Conservation (phyloP, 2,888 invertebrate genomes). For the Auanema freiburgensis region DNA sequence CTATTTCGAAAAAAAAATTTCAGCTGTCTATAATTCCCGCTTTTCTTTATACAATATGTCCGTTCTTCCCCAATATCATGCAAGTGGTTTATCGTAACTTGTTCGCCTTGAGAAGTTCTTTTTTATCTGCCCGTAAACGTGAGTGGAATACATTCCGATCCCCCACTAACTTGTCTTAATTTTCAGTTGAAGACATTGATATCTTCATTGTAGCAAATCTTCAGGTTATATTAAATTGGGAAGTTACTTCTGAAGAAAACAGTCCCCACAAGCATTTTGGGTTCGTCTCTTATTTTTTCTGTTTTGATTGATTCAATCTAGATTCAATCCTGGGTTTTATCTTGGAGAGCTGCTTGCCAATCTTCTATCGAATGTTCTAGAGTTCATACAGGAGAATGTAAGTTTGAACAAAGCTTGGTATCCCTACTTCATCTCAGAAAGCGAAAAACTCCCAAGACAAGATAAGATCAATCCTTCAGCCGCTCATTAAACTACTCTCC, state of each 20-base stretch:
- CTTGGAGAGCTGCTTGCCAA: no score
- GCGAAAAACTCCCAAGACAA: no score
- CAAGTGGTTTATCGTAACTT: conserved; percentile 23
- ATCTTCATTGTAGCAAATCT: neutral
- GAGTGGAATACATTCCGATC: neutral
- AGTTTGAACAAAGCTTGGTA: no score
- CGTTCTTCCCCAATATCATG: conserved; percentile 30
- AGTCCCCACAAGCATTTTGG: neutral
- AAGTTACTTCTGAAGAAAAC: neutral
- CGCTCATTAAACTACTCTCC: no score
- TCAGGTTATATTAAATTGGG: neutral
- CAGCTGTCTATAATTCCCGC: conserved; percentile 19
- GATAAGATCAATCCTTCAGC: no score
- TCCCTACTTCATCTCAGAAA: no score
- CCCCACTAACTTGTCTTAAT: conserved; percentile 1
- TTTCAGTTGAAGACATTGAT: neutral
- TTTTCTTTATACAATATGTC: conserved; percentile 9
- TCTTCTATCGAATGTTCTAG: no score
- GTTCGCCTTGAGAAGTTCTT: conserved; percentile 12
- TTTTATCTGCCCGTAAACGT: conserved; percentile 4
- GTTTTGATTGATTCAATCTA: neutral
- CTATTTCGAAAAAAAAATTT: no score
- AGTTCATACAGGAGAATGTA: no score
- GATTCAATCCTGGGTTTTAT: no score
- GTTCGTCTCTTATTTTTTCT: neutral